Conservation (phyloP, 2,113 vertebrate species). For the Apodemus speciosus region DNA sequence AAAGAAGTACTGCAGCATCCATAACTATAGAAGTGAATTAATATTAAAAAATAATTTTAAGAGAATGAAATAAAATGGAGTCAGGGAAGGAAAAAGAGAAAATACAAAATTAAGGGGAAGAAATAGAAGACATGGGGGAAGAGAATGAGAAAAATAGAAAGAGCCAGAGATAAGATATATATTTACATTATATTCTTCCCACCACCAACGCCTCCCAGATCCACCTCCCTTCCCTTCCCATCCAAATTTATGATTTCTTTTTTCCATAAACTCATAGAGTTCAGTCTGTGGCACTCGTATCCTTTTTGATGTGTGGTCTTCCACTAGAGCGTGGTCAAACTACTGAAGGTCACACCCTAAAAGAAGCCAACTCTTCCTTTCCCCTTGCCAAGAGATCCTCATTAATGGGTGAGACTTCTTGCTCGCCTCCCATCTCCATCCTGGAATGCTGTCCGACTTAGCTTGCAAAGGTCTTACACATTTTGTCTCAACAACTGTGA, state of each 20-base stretch:
- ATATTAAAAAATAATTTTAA: neutral
- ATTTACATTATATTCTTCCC: neutral
- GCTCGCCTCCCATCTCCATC: neutral
- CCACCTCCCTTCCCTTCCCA: neutral
- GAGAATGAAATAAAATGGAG: neutral
- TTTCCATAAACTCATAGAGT: neutral
- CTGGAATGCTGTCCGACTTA: neutral
- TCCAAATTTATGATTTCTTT: neutral
- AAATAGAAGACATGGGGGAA: neutral
- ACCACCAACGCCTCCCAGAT: neutral
- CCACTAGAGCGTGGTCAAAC: neutral
- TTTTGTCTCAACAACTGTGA: neutral
- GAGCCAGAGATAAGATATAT: neutral
- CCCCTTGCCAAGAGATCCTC: neutral
- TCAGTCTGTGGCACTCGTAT: neutral
- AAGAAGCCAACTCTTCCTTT: neutral
- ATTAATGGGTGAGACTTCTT: neutral
- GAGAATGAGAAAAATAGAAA: neutral
- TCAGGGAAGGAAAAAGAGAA: neutral
- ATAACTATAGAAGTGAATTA: neutral
- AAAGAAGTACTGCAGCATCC: neutral
- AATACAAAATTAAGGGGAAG: neutral
- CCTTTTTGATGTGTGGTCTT: neutral
- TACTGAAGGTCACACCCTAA: too few relatives aligned
- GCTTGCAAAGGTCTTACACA: neutral